Base-by-base conservation (phyloP, 2,797 vertebrate genomes). In the Columba guinea region DNA sequence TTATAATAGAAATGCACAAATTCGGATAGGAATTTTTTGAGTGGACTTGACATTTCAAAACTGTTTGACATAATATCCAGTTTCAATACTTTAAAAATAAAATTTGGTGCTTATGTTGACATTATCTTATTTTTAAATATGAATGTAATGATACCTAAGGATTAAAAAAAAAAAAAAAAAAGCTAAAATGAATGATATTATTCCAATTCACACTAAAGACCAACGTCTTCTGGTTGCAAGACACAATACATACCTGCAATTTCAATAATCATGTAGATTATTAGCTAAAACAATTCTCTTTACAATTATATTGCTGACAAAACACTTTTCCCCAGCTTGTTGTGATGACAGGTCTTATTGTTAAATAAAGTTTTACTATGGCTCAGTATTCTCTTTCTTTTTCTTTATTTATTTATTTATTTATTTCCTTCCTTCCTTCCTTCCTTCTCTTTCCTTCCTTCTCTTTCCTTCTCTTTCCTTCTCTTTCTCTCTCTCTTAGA, bases 81-180 rank as follows among this genome's bases (percentile, higher is more conserved):
- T 2, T 68, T 56, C 8, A 55, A 32, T 34, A 37, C 0, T 75
- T 58, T 41, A 15, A 1, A 28, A 78, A 58, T 35, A 17, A 62
- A 70, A 28, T 26, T n/a, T 44, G 1, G 0, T 48, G 3, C n/a
- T 70, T 4, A 9, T 10, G 1, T 22, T 21, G 10, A 14, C 6
- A 13, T 23, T 49, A 23, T 39, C 71, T 55, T 86, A n/a, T 63
- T 85, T 52, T 68, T 7, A 82, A 79, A 44, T 24, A 24, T 7
- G 1, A 27, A 49, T 59, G 56, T n/a, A 35, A 64, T 24, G 1
- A 1, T 32, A 44, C 37, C 23, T 56, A 52, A 62, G 3, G 2
- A 52, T 56, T 60, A 52, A 7, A 28, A 75, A 34, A 1, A 51
- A 60, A 52, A 41, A 51, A 41, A 41, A 1, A 51, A 60, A 52